These are phyloP conservation scores for Zoanthus solanderi DNA, from an alignment of 92 coral and sea anemone genomes.

Conservation along the genomic window DNA sequence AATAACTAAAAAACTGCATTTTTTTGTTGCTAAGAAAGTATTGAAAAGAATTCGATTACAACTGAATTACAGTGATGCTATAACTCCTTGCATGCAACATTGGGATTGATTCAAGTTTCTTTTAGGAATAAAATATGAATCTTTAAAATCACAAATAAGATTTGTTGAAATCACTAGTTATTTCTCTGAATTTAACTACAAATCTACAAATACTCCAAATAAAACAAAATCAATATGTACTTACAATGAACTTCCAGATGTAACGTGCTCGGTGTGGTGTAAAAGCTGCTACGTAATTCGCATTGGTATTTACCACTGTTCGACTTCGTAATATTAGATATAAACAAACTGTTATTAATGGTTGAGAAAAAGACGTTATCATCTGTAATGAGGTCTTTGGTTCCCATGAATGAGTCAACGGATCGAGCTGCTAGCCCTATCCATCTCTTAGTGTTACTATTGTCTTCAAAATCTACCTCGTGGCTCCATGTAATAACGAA, in stretches of 20 bases:
- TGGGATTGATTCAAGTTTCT: too few species aligned
- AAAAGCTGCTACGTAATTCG: conserved; percentile 63
- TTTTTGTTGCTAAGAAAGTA: too few species aligned
- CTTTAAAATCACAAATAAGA: background rate
- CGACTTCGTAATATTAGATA: conserved; percentile 32
- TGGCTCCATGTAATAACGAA: conserved; percentile 56
- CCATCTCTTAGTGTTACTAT: conserved; percentile 43
- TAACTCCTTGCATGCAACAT: too few species aligned
- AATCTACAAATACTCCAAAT: background rate
- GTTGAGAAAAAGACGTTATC: background rate
- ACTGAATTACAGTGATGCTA: too few species aligned
- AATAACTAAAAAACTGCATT: too few species aligned
- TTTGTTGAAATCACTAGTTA: background rate
- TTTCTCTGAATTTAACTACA: background rate
- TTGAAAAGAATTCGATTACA: too few species aligned
- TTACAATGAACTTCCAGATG: conserved; percentile 55
- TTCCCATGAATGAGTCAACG: conserved; percentile 35
- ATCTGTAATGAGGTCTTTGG: conserved; percentile 11
- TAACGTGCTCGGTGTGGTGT: conserved; percentile 53
- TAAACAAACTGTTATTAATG: conserved; percentile 38
- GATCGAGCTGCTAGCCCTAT: conserved; percentile 42
- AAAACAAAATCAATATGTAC: background rate
- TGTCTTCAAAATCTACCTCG: conserved; percentile 32
- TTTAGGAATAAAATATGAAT: too few species aligned
- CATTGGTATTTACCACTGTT: conserved; percentile 57